Percentiles rank a stretch among this genome's conserved stretches.
These are phyloP conservation scores for Drosophila borborema DNA, from an alignment of 2,888 invertebrate species.

Conservation along the genomic window DNA sequence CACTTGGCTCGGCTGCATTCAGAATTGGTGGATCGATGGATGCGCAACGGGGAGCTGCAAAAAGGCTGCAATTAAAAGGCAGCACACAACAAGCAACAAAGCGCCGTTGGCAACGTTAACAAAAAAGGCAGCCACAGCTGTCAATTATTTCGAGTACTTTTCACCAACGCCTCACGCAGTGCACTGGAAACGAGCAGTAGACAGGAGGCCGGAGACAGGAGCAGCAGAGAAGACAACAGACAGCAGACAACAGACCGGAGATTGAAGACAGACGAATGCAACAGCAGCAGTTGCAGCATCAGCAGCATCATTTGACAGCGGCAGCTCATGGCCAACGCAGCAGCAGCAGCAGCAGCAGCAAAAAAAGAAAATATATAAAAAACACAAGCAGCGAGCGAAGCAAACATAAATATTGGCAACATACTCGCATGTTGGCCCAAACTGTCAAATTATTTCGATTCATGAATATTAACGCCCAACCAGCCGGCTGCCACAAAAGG, in stretches of 20 bases:
- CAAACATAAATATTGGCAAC: conserved; percentile 77
- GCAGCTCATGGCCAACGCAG: conserved; percentile 53
- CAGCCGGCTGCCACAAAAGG: conserved; percentile 45
- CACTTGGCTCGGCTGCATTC: conserved; percentile 8
- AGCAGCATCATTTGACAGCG: conserved; percentile 57
- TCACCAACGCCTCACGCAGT: conserved; percentile 82
- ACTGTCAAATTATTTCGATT: conserved; percentile 81
- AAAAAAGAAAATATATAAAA: conserved; percentile 8
- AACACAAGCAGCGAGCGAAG: conserved; percentile 19
- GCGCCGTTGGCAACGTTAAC: conserved; percentile 63
- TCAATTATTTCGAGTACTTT: conserved; percentile 82
- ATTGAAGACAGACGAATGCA: conserved; percentile 33
- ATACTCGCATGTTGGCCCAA: conserved; percentile 82
- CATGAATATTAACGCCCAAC: conserved; percentile 81
- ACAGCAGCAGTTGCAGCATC: not conserved
- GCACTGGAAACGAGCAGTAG: conserved; percentile 34
- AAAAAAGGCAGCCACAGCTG: conserved; percentile 81
- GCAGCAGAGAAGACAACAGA: conserved; percentile 1
- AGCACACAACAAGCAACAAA: conserved; percentile 54
- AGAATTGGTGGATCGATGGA: conserved; percentile 31
- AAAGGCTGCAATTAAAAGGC: conserved; percentile 77
- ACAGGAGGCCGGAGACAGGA: conserved; percentile 22
- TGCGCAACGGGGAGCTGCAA: conserved; percentile 74
- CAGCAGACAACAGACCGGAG: conserved; percentile 25
- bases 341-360: conserved; percentile 23